These are phyloP conservation scores for Gymnopithys bicolor DNA, from an alignment of 2,797 vertebrate genomes.

Conservation along the genomic window DNA sequence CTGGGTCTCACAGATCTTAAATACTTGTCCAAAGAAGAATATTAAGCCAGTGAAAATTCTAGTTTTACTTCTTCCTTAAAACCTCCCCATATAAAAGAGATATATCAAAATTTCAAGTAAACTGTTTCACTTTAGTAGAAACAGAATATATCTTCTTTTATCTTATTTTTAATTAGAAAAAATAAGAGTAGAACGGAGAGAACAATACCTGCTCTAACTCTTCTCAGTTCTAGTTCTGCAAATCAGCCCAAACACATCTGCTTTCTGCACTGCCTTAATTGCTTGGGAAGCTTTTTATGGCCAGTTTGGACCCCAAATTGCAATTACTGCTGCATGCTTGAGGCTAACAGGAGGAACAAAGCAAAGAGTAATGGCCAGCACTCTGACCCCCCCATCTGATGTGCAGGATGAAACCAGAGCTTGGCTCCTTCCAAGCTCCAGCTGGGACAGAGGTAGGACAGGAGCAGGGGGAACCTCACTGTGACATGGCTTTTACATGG, in stretches of 20 bases:
- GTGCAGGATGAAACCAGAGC: neutral
- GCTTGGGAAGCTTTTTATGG: neutral
- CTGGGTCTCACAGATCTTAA: neutral
- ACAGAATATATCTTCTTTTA: neutral
- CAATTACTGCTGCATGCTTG: constrained; percentile 36
- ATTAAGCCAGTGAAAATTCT: neutral
- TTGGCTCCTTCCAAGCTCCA: neutral
- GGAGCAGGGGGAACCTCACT: neutral
- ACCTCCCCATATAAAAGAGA: accelerated
- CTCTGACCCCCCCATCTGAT: neutral
- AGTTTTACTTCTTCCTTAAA: neutral
- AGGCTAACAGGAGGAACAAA: constrained; percentile 23
- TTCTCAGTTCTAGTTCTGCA: neutral
- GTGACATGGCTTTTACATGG: neutral
- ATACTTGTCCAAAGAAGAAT: neutral
- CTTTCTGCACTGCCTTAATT: neutral
- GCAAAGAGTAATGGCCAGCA: neutral
- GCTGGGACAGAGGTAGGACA: neutral
- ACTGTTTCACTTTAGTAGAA: neutral
- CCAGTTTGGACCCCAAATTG: constrained; percentile 12
- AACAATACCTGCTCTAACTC: neutral
- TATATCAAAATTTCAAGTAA: neutral
- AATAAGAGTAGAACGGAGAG: neutral
- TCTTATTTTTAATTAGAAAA: neutral
- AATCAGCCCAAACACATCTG: neutral